Base-by-base conservation (phyloP, 2,888 invertebrate genomes). In the Drosophila robusta region DNA sequence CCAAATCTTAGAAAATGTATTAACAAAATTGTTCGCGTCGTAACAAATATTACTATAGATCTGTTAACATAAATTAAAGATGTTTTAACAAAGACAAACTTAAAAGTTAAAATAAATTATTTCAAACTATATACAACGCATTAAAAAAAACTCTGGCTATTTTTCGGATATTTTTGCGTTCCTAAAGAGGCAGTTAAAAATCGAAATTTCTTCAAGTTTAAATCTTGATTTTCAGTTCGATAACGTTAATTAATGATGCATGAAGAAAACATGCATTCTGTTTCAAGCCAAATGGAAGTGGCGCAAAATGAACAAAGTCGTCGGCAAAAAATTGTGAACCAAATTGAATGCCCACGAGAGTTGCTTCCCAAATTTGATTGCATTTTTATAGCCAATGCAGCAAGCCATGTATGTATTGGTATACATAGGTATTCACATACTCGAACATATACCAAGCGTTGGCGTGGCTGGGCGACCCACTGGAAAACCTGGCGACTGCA, bases 301-400 rank as follows among this genome's bases (percentile, higher is more conserved):
- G 16, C 7, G 29, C 34, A 18, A 57, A 57, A 41, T 51, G 16
- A 52, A 44, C 26, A 54, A 41, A 46, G 42, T 34, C 39, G 29
- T 54, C 9, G 65, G 44, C 41, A 52, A 34, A 45, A 39, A 62
- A 47, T 47, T 24, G 12, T 55, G 50, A 69, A 70, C 70, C 39
- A 51, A 66, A 66, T 78, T 49, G 46, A 78, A 67, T 78, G 78
- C 55, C 39, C 56, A 57, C 57, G 55, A 51, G 68, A 78, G 36
- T 18, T 67, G 68, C 68, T 73, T 62, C 32, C 54, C 42, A 78
- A 62, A 66, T 74, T 74, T 78, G 58, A 75, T 75, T 49, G 61
- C 75, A 52, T 60, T 75, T 78, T 78, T 74, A 75, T 78, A 74
- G 58, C 44, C 44, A 56, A 44, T 66, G 67, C 36, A 36, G 70